phyloP scores from a whole-genome alignment of 2,888 invertebrate species.

The Drosophila cognata region DNA sequence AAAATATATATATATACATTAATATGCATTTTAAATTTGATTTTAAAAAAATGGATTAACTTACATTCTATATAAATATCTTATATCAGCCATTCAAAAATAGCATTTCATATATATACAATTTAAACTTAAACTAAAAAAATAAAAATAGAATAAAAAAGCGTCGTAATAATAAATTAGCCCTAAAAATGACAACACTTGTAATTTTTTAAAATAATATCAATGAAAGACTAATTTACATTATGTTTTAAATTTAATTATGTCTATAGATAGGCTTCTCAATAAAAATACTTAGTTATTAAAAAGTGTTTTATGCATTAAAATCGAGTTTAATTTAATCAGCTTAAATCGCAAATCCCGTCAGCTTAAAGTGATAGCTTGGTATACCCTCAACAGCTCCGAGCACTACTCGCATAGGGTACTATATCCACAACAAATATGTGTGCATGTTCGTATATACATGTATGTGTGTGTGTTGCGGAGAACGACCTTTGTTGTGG shows the following conservation, averaged over 20 bases:
- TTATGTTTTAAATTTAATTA: not conserved
- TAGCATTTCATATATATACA: not conserved
- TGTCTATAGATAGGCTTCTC: not conserved
- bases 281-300: not conserved
- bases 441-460: not conserved
- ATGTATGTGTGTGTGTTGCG: constrained; percentile 25
- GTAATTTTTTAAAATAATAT: not conserved
- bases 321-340: not conserved
- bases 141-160: not conserved
- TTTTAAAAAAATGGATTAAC: not conserved
- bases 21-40: not conserved
- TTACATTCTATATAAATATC: not conserved
- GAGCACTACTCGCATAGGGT: constrained; percentile 10
- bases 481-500: constrained; percentile 74
- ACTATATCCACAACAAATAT: constrained; percentile 36
- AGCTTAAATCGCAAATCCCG: not conserved
- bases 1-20: not conserved
- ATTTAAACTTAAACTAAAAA: not conserved
- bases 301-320: not conserved
- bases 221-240: not conserved
- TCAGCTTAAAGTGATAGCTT: not conserved
- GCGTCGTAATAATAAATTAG: not conserved
- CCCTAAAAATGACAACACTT: not conserved
- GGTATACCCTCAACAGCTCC: not conserved
- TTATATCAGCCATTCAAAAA: not conserved